phyloP scores from a whole-genome alignment of 2,113 vertebrate species.

The Ictalurus punctatus region DNA sequence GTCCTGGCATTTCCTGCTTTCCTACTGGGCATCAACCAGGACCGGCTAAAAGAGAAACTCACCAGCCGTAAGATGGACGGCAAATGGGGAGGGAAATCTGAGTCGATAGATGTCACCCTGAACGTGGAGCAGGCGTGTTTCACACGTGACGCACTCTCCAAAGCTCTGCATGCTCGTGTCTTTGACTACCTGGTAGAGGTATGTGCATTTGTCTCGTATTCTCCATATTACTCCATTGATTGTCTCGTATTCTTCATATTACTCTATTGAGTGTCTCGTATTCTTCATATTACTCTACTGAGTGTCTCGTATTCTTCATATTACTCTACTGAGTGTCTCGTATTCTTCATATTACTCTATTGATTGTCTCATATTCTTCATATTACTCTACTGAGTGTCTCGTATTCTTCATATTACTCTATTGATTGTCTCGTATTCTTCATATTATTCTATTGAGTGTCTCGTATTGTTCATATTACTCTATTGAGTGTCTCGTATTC shows the following conservation, averaged over 20 bases:
- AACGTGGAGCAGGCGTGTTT: slow-evolving; percentile 97
- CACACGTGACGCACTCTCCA: slow-evolving; percentile 93
- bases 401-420: too few relatives aligned
- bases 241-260: neutral
- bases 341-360: too few relatives aligned
- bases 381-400: too few relatives aligned
- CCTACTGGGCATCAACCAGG: slow-evolving; percentile 91
- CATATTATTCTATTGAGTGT: too few relatives aligned
- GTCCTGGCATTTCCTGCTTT: slow-evolving; percentile 96
- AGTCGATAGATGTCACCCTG: slow-evolving; percentile 93
- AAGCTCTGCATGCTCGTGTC: slow-evolving; percentile 89
- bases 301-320: too few relatives aligned
- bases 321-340: too few relatives aligned
- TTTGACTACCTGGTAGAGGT: slow-evolving; percentile 97
- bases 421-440: too few relatives aligned
- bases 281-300: too few relatives aligned
- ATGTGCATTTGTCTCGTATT: slow-evolving; percentile 48
- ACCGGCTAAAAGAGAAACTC: slow-evolving; percentile 90
- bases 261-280: neutral
- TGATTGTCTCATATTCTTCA: too few relatives aligned
- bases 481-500: too few relatives aligned
- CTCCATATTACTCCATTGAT: neutral
- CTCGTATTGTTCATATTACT: too few relatives aligned
- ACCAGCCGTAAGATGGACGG: slow-evolving; percentile 98
- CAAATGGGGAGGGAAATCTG: slow-evolving; percentile 91